Evolutionary conservation across 2,797 vertebrate genomes (phyloP).

Genomic region (Mormyrus hasselquistii): DNA sequence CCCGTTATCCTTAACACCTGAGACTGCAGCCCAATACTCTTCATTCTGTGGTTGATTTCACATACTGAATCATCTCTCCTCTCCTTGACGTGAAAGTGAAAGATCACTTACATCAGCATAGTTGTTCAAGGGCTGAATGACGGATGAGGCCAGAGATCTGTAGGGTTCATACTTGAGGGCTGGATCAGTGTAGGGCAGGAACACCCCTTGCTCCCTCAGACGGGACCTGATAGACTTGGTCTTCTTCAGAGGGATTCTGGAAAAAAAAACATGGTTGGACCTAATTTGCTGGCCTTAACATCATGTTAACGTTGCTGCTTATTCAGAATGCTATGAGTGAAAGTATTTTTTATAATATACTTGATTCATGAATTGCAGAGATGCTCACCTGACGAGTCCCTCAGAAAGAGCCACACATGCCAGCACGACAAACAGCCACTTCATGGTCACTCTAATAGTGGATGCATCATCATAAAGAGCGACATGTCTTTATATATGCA

Average conservation of each 20-base stretch:
- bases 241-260: slow-evolving; percentile 62
- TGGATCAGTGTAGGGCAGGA: slow-evolving; percentile 44
- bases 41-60: background rate
- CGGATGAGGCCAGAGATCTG: slow-evolving; percentile 31
- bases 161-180: slow-evolving; percentile 50
- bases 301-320: background rate
- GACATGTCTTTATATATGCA: slow-evolving; percentile 25
- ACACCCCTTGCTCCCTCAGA: slow-evolving; percentile 54
- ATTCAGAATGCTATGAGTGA: background rate
- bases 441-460: slow-evolving; percentile 30
- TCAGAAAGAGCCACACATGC: slow-evolving; percentile 44
- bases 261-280: background rate
- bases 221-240: slow-evolving; percentile 56
- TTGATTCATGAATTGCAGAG: background rate
- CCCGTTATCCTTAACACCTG: background rate
- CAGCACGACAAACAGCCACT: slow-evolving; percentile 41
- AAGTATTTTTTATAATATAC: background rate
- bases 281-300: background rate
- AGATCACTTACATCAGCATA: slow-evolving; percentile 60
- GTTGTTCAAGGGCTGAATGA: slow-evolving; percentile 57
- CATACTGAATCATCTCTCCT: background rate
- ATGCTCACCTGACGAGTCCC: slow-evolving; percentile 36
- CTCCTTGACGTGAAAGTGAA: background rate
- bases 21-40: background rate
- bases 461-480: background rate